These are phyloP conservation scores for Telmatherina bonti DNA, from an alignment of 2,797 vertebrate genomes.

Conservation along the genomic window DNA sequence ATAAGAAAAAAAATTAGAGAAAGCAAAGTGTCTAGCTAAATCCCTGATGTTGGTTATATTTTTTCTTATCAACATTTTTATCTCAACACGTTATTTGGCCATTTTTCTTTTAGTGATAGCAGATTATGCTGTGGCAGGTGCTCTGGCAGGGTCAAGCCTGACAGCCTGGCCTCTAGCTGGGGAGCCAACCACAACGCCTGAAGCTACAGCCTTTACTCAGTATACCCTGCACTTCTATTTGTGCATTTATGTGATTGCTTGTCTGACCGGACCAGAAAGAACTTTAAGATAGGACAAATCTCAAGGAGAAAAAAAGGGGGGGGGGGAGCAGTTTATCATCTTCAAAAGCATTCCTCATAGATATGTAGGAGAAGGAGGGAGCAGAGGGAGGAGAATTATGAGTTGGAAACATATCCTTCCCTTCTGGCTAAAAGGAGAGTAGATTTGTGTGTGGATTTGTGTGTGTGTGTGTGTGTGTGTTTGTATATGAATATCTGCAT, in stretches of 20 bases:
- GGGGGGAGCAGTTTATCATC: conserved; percentile 58
- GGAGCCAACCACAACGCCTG: conserved; percentile 37
- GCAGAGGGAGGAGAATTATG: conserved; percentile 34
- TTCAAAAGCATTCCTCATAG: conserved; percentile 54
- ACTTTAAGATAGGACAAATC: conserved; percentile 33
- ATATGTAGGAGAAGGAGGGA: conserved; percentile 34
- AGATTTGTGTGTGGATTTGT: conserved; percentile 29
- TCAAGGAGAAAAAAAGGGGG: conserved; percentile 30
- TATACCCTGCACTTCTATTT: conserved; percentile 5
- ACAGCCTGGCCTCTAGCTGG: conserved; percentile 25
- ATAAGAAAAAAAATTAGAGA: background rate
- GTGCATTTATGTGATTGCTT: conserved; percentile 39
- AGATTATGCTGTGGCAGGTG: conserved; percentile 36
- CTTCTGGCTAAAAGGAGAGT: conserved; percentile 45
- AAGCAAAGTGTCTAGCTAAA: conserved; percentile 12
- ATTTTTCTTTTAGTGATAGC: conserved; percentile 14
- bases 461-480: conserved; percentile 17
- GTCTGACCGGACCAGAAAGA: conserved; percentile 35
- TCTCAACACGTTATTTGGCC: conserved; percentile 5
- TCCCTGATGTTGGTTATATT: background rate
- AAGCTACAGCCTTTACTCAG: conserved; percentile 40
- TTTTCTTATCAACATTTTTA: conserved; percentile 2
- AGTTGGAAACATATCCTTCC: conserved; percentile 54
- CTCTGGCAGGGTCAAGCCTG: conserved; percentile 48
- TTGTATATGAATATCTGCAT: background rate